phyloP scores from a whole-genome alignment of 2,797 vertebrate species.

The Eospalax fontanierii region DNA sequence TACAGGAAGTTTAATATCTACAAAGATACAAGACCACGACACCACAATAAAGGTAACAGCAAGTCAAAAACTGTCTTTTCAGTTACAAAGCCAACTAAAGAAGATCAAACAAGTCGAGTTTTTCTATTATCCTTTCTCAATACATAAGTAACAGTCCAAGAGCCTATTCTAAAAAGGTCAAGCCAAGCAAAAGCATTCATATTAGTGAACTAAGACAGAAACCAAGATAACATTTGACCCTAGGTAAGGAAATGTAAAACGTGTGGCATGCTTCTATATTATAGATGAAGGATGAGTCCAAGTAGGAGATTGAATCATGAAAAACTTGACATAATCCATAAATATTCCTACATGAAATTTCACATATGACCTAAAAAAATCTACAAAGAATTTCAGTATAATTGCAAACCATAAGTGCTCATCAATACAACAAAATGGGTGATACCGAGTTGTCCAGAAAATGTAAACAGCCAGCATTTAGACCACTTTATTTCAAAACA shows the following conservation, averaged over 20 bases:
- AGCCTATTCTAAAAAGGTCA: neutral
- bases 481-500: constrained; percentile 35
- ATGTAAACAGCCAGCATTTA: neutral
- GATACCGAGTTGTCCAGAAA: neutral
- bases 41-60: constrained; percentile 29
- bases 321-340: constrained; percentile 42
- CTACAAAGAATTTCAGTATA: constrained; percentile 35
- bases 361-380: neutral
- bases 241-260: neutral
- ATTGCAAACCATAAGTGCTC: constrained; percentile 22
- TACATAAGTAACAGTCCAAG: neutral
- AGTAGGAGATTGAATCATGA: neutral
- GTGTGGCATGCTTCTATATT: constrained; percentile 4
- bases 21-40: neutral
- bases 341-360: constrained; percentile 10
- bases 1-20: constrained; percentile 44
- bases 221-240: neutral
- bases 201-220: neutral
- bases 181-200: constrained; percentile 37
- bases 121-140: constrained; percentile 21
- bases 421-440: constrained; percentile 10
- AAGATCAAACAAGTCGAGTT: neutral
- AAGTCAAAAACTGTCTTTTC: neutral
- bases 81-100: constrained; percentile 34
- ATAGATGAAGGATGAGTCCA: neutral